Base-by-base conservation (phyloP, 2,797 vertebrate species). In the Podarcis lilfordi region DNA sequence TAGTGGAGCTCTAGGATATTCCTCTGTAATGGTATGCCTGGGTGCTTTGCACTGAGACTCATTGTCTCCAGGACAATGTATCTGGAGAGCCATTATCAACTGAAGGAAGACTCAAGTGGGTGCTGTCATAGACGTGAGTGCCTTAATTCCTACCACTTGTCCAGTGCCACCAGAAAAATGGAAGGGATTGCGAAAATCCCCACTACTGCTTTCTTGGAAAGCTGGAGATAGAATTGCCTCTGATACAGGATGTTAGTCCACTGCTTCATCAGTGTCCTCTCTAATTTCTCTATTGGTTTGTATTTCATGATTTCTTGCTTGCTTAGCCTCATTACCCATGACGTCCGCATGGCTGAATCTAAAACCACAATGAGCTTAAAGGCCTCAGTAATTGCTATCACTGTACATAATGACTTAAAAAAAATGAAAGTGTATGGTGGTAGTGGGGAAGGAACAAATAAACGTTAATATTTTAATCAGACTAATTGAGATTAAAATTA, bases 401-500 rank as follows among this genome's bases (percentile, higher is more conserved):
- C 85, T 76, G 80, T 83, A 88, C 81, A 79, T 96, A 94, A 94
- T 86, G 86, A 86, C 80, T 92, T n/a, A 19, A 23, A 25, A 23
- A n/a, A 21, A 68, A 13, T 11, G n/a, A 92, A 92, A 88, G n/a
- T 68, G 89, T 68, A 80, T 43, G 91, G 81, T 59, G 78, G 64
- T 59, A 84, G 88, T n/a, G 19, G 59, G 45, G 84, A 90, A 95
- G 85, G 13, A 32, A 4, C 37, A 93, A 87, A 81, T 61, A 40
- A 94, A 95, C 91, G 88, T 92, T 83, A 84, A 75, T 93, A 91
- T 93, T 95, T 95, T 94, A 95, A 93, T 89, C 59, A 92, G 82
- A 92, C 74, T 92, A 94, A 91, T 94, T 43, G 79, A 95, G 89
- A 94, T 95, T 96, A 94, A 95, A 95, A 91, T 84, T 96, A 94